phyloP scores from a whole-genome alignment of 2,888 invertebrate species.

The Pandemis heparana region DNA sequence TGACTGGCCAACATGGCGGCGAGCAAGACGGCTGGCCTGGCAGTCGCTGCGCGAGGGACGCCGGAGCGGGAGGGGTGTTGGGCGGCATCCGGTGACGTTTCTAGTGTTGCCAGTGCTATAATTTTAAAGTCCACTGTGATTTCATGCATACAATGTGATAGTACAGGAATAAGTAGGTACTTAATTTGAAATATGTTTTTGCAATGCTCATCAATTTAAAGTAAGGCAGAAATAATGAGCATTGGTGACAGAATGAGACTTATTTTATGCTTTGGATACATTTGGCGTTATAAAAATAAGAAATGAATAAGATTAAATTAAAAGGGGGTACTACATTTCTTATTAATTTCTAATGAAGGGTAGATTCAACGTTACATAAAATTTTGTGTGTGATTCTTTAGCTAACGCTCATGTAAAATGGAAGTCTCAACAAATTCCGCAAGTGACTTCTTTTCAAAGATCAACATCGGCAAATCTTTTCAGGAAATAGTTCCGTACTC shows the following conservation, averaged over 20 bases:
- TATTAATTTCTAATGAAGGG: background rate
- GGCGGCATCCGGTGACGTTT: background rate
- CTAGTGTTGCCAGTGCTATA: conserved; percentile 14
- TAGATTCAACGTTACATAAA: background rate
- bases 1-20: conserved; percentile 39
- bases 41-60: background rate
- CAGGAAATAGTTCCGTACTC: conserved; percentile 26
- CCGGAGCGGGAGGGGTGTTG: background rate
- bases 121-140: background rate
- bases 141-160: background rate
- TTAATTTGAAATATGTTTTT: too few relatives aligned
- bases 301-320: background rate
- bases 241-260: too few relatives aligned
- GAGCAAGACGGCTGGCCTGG: conserved; percentile 3
- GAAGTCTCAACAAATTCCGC: conserved; percentile 25
- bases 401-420: conserved; percentile 25
- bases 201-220: too few relatives aligned
- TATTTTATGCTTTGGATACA: too few relatives aligned
- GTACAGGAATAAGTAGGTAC: too few relatives aligned
- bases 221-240: too few relatives aligned
- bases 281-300: background rate
- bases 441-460: conserved; percentile 9
- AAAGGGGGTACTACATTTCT: background rate
- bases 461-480: background rate
- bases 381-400: background rate